phyloP scores from a whole-genome alignment of 2,888 invertebrate species.

The Amiota communis region DNA sequence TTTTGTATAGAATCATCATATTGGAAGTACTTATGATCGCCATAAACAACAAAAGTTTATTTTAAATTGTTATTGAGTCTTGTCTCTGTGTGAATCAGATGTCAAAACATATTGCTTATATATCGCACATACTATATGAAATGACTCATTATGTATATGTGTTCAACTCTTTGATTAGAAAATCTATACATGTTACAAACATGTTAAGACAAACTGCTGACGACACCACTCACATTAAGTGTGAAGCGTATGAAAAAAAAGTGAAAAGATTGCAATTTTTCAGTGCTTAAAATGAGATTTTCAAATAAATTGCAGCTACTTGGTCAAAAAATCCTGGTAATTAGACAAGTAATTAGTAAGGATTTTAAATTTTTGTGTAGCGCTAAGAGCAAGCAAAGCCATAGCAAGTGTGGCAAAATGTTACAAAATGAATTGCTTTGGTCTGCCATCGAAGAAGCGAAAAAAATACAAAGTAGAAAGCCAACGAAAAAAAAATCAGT shows the following conservation, averaged over 20 bases:
- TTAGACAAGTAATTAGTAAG: conserved; percentile 66
- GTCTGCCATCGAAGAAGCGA: conserved; percentile 5
- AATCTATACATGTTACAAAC: too few relatives aligned
- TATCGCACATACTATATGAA: too few relatives aligned
- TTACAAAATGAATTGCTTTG: conserved; percentile 20
- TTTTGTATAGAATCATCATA: too few relatives aligned
- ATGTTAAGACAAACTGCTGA: too few relatives aligned
- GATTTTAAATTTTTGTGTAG: conserved; percentile 45
- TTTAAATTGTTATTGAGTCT: too few relatives aligned
- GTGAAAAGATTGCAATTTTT: conserved; percentile 29
- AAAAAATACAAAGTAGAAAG: not conserved
- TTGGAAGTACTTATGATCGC: too few relatives aligned
- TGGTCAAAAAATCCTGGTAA: conserved; percentile 59
- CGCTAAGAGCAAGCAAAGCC: not conserved
- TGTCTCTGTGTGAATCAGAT: too few relatives aligned
- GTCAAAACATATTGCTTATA: too few relatives aligned
- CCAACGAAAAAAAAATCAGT: not conserved
- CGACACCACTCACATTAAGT: conserved; percentile 3
- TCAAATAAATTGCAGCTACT: conserved; percentile 63
- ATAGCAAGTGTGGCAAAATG: conserved; percentile 13
- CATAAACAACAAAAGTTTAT: too few relatives aligned
- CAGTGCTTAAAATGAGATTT: conserved; percentile 53
- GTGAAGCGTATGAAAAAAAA: not conserved
- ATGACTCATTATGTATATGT: too few relatives aligned
- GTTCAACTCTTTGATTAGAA: too few relatives aligned